Evolutionary conservation across 2,888 invertebrate species (phyloP), one percentile per base, ranked within the genome.

Genomic region (Polyommatus iphigenia): DNA sequence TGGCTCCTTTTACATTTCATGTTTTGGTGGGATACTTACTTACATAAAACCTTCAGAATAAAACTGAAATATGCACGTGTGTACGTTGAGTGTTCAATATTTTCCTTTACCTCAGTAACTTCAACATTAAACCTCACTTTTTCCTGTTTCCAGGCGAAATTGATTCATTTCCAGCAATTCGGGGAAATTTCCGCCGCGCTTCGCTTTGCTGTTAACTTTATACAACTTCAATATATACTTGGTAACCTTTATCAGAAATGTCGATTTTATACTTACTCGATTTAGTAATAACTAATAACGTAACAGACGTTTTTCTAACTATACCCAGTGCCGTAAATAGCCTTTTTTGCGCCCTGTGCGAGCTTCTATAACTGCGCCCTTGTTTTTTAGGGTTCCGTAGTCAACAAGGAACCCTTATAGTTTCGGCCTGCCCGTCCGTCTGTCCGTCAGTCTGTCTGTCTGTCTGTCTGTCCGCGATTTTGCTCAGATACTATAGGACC

Each of bases 151-250:
- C 29, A 2, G 15, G 67, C 29, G 67, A 67, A 67, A 67, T 67
- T 67, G 29, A 67, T 67, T 67, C 67, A 67, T 67, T 67, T 67
- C 29, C 67, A 67, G 67, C 29, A 32, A 67, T 67, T 67, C 32
- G 18, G 67, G 67, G 15, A 67, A 29, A 67, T 29, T 67, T 29
- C 29, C 67, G 67, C 32, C 67, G 7, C 29, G 67, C 67, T 67
- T 67, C 67, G 6, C 29, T 32, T 67, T 67, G 32, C 10, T 5
- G 13, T 13, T 10, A 67, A 20, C 13, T 24, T 24, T 62, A 32
- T 18, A 67, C 67, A 67, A 67, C 29, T 29, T 67, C 18, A 29
- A 15, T 67, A 20, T 67, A 20, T 29, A 15, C 15, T 67, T 32
- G 18, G 29, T 15, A 32, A 67, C 29, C 32, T 67, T 5, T 6